phyloP scores from a whole-genome alignment of 2,797 vertebrate genomes.

The Limosa lapponica region DNA sequence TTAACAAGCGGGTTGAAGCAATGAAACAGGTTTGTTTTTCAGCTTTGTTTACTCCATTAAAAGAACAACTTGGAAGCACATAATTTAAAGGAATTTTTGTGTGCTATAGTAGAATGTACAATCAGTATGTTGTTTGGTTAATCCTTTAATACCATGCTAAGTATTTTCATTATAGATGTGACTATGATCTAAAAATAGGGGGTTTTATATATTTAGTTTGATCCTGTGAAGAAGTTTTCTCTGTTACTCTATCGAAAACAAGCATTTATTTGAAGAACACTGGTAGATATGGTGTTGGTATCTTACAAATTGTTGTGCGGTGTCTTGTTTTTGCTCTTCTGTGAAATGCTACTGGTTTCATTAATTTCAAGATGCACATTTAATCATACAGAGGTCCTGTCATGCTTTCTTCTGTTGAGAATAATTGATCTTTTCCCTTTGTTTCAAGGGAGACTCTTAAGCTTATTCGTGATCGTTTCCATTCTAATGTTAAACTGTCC shows the following conservation, averaged over 20 bases:
- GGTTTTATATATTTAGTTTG: not conserved
- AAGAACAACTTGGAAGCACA: not conserved
- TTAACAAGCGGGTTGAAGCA: conserved; percentile 94
- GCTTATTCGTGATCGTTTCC: not conserved
- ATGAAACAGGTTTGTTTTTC: conserved; percentile 91
- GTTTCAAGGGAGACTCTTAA: not conserved
- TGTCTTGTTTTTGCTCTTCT: not conserved
- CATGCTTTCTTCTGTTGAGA: not conserved
- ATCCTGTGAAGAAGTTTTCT: not conserved
- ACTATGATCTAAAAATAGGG: not conserved
- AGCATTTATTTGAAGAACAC: not conserved
- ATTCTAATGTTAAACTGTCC: not conserved
- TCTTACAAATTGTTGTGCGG: not conserved
- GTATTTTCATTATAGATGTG: not conserved
- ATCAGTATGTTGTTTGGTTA: not conserved
- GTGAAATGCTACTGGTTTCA: not conserved
- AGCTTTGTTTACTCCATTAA: not conserved
- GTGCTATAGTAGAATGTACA: not conserved
- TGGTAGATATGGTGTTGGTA: not conserved
- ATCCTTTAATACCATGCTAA: not conserved
- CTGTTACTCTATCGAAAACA: not conserved
- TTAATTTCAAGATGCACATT: not conserved
- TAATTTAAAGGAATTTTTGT: not conserved
- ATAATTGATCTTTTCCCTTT: not conserved
- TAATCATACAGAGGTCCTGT: not conserved